phyloP scores from a whole-genome alignment of 2,888 invertebrate species.

The Nomada hirtipes region DNA sequence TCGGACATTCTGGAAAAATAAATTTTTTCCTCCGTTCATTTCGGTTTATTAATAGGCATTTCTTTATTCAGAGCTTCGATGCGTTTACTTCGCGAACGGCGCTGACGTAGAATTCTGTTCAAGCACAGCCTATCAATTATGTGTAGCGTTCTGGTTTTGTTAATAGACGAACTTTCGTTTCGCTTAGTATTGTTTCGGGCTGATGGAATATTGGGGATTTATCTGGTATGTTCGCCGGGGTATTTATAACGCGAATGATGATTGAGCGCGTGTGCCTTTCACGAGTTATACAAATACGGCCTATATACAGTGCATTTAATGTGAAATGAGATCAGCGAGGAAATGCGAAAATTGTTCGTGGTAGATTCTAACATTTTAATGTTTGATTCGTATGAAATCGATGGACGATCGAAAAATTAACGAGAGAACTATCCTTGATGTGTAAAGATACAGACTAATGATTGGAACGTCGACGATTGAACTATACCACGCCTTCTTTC shows the following conservation, averaged over 20 bases:
- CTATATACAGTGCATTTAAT: neutral
- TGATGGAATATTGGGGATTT: neutral
- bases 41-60: constrained; percentile 46
- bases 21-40: constrained; percentile 45
- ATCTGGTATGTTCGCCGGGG: neutral
- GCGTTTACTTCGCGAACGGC: constrained; percentile 2
- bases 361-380: too few relatives aligned
- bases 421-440: too few relatives aligned
- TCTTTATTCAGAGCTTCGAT: neutral
- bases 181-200: neutral
- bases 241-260: constrained; percentile 5
- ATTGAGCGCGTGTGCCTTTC: neutral
- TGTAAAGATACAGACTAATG: too few relatives aligned
- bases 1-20: constrained; percentile 78
- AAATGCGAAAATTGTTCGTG: too few relatives aligned
- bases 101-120: too few relatives aligned
- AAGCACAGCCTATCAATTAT: neutral
- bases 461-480: too few relatives aligned
- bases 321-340: neutral
- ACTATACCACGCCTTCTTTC: too few relatives aligned
- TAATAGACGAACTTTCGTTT: neutral
- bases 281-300: neutral
- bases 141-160: neutral
- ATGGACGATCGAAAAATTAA: too few relatives aligned
- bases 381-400: too few relatives aligned